Base-by-base conservation (phyloP, 2,888 invertebrate species). In the Morpho deidamia region DNA sequence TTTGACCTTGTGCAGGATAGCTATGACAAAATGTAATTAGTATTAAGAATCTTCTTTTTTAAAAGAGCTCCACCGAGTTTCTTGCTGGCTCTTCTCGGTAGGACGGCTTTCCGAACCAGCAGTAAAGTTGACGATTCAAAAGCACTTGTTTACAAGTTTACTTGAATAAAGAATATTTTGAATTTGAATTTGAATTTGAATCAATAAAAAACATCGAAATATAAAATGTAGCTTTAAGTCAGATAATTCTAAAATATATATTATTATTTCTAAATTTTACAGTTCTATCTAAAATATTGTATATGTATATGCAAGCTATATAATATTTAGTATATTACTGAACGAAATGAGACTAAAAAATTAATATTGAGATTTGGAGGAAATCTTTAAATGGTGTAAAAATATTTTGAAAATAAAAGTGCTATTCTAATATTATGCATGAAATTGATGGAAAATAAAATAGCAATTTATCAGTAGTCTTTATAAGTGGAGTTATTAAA, bases 171-270 rank as follows among this genome's bases (percentile, higher is more conserved):
- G n/a, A n/a, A n/a, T n/a, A n/a, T n/a, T n/a, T n/a, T n/a, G n/a
- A n/a, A n/a, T n/a, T n/a, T n/a, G n/a, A n/a, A n/a, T n/a, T n/a
- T n/a, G n/a, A n/a, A n/a, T n/a, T n/a, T n/a, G n/a, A n/a, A n/a
- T n/a, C n/a, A n/a, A n/a, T n/a, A 44, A 34, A 41, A 11, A 41
- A 59, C 65, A 63, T 62, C 65, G 62, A 65, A 58, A n/a, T 44
- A 43, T 51, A 53, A 51, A 56, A 58, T 12, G 46, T 59, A 58
- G 57, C 58, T 61, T 58, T 61, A 63, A 61, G 49, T 49, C 67
- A 72, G 68, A 68, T 69, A 62, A 73, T 73, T 76, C 67, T 77
- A 72, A 71, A 79, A 71, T 77, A 73, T 56, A 58, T 64, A 56
- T 59, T 58, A 39, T 39, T 39, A 39, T 23, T 23, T 23, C 23